Conservation (phyloP, 1,140 invertebrate genomes). For the Drosophila orosa region DNA sequence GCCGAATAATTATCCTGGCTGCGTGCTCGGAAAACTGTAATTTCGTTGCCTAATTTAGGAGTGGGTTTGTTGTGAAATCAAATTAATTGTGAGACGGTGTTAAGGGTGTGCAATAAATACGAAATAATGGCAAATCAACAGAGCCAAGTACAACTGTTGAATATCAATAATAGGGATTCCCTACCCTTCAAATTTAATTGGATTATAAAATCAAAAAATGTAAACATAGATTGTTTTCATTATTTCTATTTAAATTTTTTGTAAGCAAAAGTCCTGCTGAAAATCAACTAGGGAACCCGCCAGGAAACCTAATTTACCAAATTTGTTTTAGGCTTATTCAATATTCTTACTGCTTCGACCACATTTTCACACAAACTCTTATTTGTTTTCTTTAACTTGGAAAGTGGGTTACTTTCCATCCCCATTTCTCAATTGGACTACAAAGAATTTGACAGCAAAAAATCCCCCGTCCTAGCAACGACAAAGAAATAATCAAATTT, state of each 20-base stretch:
- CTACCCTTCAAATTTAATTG: background rate
- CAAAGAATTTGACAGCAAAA: slow-evolving; percentile 12
- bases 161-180: slow-evolving; percentile 1
- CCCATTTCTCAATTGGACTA: slow-evolving; percentile 5
- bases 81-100: slow-evolving; percentile 31
- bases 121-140: slow-evolving; percentile 31
- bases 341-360: background rate
- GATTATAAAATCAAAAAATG: background rate
- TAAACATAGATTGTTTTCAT: too few species aligned
- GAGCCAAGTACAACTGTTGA: background rate
- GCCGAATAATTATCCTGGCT: slow-evolving; percentile 34
- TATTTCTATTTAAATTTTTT: background rate
- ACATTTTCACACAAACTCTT: background rate
- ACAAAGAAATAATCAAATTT: slow-evolving; percentile 46
- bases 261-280: background rate
- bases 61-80: slow-evolving; percentile 20
- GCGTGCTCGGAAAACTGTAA: slow-evolving; percentile 46
- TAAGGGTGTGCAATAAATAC: slow-evolving; percentile 20
- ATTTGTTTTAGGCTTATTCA: background rate
- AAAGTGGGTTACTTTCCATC: background rate
- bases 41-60: slow-evolving; percentile 13
- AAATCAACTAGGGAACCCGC: background rate
- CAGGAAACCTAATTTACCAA: background rate
- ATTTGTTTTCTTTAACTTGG: slow-evolving; percentile 3
- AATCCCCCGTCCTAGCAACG: slow-evolving; percentile 27